Base-by-base conservation (phyloP, 2,113 vertebrate species). In the Mobula hypostoma region DNA sequence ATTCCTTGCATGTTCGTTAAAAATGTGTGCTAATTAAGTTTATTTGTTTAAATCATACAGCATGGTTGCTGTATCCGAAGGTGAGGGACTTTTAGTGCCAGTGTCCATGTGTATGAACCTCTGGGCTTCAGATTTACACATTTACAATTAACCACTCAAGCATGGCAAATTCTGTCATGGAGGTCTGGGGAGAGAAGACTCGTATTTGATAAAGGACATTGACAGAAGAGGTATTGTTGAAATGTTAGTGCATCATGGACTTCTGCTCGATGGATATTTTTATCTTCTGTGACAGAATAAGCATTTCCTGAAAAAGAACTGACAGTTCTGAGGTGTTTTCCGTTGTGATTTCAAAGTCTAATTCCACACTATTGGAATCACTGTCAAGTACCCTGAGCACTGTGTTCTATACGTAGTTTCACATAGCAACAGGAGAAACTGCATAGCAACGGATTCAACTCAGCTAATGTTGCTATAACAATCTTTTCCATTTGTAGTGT, bases 331-430 rank as follows among this genome's bases (percentile, higher is more conserved):
- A 90, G 61, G 85, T 63, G 85, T 68, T 90, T 90, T 90, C 85
- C 58, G 14, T 90, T 90, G 83, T 58, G 63, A 90, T 90, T 90
- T 90, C 85, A 90, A 90, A 90, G 85, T 90, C 58, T 90, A 90
- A 90, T 90, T 90, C 85, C 61, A 90, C 61, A 68, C 85, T 90
- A 66, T 66, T 90, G 85, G 85, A 90, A 90, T 90, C 85, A 90
- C 63, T 90, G 85, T 66, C 85, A 90, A 90, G 85, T 63, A 66
- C 85, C 40, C 66, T 90, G n/a, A 90, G 85, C 66, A 61, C 85
- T 66, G 61, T 58, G 85, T 68, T 90, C 61, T 32, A 32, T 66
- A 90, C n/a, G n/a, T 90, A 19, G 85, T n/a, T 68, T 90, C 61
- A 90, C 85, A 66, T 90, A 90, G 85, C 85, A 90, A 90, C 85